Base-by-base conservation (phyloP, 1,140 invertebrate species). In the Trachelipus rathkii region DNA sequence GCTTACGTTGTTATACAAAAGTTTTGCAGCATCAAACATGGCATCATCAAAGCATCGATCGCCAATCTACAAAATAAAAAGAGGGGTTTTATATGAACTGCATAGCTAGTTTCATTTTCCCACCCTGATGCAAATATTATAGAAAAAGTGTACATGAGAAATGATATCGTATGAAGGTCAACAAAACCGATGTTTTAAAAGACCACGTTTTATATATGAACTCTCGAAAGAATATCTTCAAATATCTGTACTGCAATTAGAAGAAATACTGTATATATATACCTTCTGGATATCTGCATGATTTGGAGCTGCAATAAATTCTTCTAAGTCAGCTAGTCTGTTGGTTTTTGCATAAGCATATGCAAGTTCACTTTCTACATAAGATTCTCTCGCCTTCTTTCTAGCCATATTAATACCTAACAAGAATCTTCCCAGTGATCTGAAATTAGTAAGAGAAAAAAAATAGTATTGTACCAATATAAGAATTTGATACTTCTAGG, bases 291-390 rank as follows among this genome's bases (percentile, higher is more conserved):
- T 98, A 84, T 99, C 96, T 0, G 98, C 98, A 87, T 99, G 97
- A 87, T 99, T 99, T 1, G 98, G 97, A 0, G 95, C 95, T 21
- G 96, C 96, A 78, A 99, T 95, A 85, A 99, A 99, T 85, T 99
- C 97, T 84, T 99, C 97, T 19, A 99, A 88, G 87, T 99, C 98
- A 44, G 96, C 96, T 10, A 99, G 87, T 67, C 97, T 89, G 78
- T 95, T 96, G 0, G 97, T 99, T 78, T 98, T 95, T 0, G 98
- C 98, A 85, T 98, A 99, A 11, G 98, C 97, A 87, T 97, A 99
- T 76, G 98, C 96, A 21, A 99, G 86, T 84, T 99, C 98, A 72
- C 95, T 98, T 86, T 99, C 98, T 78, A 99, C 97, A 85, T 96
- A 99, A 0, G 96, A 96, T 85, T 99, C 98, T 79, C 97, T 90